Conservation (phyloP, 2,113 vertebrate genomes). For the Xiphophorus hellerii region DNA sequence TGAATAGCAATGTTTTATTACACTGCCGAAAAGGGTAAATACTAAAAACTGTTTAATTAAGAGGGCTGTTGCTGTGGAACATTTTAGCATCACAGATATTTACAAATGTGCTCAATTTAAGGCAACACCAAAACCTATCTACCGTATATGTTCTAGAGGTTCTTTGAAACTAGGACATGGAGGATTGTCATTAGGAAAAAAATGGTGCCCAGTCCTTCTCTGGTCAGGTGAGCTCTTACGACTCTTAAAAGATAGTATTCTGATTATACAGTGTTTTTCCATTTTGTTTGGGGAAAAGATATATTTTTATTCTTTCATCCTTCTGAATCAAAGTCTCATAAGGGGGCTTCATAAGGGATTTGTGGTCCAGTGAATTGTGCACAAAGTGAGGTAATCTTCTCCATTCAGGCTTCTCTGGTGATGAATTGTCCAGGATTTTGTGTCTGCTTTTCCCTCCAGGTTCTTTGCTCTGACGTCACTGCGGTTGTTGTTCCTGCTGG, state of each 20-base stretch:
- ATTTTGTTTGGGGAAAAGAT: too few species aligned
- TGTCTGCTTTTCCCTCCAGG: conserved; percentile 71
- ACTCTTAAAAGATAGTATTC: too few species aligned
- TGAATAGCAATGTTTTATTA: too few species aligned
- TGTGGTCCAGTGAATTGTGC: conserved; percentile 11
- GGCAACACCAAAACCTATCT: too few species aligned
- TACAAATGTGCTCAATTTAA: too few species aligned
- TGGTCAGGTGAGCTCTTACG: too few species aligned
- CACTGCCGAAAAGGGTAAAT: too few species aligned
- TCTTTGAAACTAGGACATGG: neutral
- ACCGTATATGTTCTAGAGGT: neutral
- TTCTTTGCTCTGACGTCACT: conserved; percentile 93
- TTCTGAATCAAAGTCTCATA: neutral
- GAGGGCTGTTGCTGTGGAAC: too few species aligned
- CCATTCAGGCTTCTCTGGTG: neutral
- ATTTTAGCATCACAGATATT: too few species aligned
- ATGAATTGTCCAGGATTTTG: neutral
- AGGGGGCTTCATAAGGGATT: neutral
- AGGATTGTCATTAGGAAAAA: neutral
- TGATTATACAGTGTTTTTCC: too few species aligned
- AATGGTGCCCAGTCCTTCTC: too few species aligned
- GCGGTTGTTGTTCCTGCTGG: conserved; percentile 88
- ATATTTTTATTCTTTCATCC: neutral
- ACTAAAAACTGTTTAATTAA: too few species aligned
- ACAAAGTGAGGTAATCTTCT: neutral